phyloP scores from a whole-genome alignment of 2,888 invertebrate genomes.

The Neuroscelio doddi region DNA sequence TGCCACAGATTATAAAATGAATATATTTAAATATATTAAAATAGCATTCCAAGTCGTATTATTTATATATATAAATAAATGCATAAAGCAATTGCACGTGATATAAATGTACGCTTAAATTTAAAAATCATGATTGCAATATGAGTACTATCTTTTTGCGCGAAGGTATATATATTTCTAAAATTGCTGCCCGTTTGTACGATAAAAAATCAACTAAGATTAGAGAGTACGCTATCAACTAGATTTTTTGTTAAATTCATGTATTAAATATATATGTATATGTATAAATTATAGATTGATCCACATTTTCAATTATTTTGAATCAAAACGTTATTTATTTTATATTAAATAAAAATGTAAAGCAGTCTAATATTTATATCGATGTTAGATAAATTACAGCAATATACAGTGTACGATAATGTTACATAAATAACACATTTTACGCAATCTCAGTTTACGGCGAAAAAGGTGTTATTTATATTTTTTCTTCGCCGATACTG shows the following conservation, averaged over 20 bases:
- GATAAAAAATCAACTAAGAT: too few species aligned
- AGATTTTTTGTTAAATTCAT: conserved; percentile 23
- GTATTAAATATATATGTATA: conserved; percentile 21
- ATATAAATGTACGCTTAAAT: conserved; percentile 18
- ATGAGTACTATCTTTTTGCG: too few species aligned
- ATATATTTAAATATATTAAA: conserved; percentile 16
- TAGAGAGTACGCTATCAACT: too few species aligned
- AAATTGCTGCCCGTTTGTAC: too few species aligned
- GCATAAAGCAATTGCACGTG: conserved; percentile 32
- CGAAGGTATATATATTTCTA: too few species aligned
- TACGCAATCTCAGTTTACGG: too few species aligned
- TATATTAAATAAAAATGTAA: conserved; percentile 18
- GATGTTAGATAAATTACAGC: conserved; percentile 52
- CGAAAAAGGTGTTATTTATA: too few species aligned
- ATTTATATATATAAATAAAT: conserved; percentile 32
- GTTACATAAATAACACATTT: conserved; percentile 11
- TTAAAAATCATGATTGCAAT: conserved; percentile 21
- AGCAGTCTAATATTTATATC: conserved; percentile 21
- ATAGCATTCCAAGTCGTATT: neutral
- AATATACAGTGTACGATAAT: conserved; percentile 46
- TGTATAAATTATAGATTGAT: conserved; percentile 24
- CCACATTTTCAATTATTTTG: conserved; percentile 13
- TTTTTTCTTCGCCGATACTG: conserved; percentile 19
- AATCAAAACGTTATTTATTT: neutral
- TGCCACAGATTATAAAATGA: conserved; percentile 1